Conservation (phyloP, 1,140 invertebrate species). For the Leptonema lineaticorne region DNA sequence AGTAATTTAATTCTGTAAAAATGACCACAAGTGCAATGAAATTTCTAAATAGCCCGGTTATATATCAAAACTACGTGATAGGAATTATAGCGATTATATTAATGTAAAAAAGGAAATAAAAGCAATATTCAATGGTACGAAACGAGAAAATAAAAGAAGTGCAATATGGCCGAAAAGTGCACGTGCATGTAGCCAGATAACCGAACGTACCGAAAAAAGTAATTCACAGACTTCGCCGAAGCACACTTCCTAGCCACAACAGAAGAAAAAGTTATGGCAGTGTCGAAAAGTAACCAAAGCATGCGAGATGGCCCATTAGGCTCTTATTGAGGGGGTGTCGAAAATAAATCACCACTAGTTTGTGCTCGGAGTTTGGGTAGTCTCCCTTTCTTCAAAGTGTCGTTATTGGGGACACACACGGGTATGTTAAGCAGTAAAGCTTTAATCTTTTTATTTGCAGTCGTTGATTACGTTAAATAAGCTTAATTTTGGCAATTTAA, state of each 20-base stretch:
- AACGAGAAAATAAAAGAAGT: background rate
- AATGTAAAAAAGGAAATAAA: background rate
- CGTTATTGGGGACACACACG: conserved; percentile 35
- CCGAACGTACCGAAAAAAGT: background rate
- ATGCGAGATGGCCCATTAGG: conserved; percentile 40
- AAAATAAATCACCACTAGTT: conserved; percentile 37
- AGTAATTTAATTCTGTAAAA: no score
- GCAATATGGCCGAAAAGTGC: background rate
- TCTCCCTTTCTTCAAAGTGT: conserved; percentile 10
- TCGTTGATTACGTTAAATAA: conserved; percentile 24
- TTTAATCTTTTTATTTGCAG: conserved; percentile 42
- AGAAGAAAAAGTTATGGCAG: conserved; percentile 34
- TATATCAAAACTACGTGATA: no score
- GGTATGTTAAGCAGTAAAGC: conserved; percentile 41
- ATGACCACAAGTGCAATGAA: no score
- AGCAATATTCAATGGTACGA: background rate
- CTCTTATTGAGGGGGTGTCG: conserved; percentile 38
- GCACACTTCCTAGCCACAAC: background rate
- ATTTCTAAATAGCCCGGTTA: no score
- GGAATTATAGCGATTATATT: no score
- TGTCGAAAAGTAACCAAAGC: conserved; percentile 40
- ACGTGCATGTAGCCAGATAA: background rate
- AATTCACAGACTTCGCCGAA: background rate
- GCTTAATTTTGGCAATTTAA: conserved; percentile 19
- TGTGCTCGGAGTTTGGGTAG: conserved; percentile 8